Evolutionary conservation across 2,888 invertebrate species (phyloP).

Genomic region (Eupithecia pulchellata): DNA sequence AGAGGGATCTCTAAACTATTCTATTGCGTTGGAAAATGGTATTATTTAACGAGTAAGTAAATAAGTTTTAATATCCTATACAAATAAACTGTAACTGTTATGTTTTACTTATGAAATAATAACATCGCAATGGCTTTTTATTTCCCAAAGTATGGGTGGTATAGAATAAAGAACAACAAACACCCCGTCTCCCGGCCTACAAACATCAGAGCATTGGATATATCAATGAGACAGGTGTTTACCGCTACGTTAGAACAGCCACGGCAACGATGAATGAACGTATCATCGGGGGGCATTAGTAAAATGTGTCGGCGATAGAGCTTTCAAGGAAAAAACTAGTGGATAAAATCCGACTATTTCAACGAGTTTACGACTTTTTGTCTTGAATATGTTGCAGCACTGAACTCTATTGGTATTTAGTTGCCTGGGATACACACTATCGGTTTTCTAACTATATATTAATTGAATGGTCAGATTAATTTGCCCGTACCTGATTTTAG

Average conservation of each 20-base stretch:
- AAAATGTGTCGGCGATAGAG: conserved; percentile 1
- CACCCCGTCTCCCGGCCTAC: conserved; percentile 1
- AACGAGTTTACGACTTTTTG: background rate
- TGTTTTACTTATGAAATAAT: background rate
- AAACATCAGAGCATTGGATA: conserved; percentile 39
- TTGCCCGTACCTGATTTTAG: no score
- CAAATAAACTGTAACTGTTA: background rate
- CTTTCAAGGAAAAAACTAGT: background rate
- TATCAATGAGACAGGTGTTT: conserved; percentile 45
- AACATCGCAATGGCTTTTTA: background rate
- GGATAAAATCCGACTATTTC: background rate
- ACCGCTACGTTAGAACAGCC: conserved; percentile 42
- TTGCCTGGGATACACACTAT: background rate
- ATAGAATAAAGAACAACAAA: conserved; percentile 3
- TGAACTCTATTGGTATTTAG: background rate
- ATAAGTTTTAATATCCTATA: background rate
- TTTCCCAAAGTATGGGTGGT: background rate
- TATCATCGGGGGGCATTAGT: conserved; percentile 44
- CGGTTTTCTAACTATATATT: background rate
- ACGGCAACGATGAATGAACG: conserved; percentile 42
- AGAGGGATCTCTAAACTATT: no score
- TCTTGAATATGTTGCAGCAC: background rate
- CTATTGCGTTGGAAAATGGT: no score
- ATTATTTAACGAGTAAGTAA: background rate
- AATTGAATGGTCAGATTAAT: background rate